Conservation (phyloP, 2,888 invertebrate genomes). For the Tillus elongatus region DNA sequence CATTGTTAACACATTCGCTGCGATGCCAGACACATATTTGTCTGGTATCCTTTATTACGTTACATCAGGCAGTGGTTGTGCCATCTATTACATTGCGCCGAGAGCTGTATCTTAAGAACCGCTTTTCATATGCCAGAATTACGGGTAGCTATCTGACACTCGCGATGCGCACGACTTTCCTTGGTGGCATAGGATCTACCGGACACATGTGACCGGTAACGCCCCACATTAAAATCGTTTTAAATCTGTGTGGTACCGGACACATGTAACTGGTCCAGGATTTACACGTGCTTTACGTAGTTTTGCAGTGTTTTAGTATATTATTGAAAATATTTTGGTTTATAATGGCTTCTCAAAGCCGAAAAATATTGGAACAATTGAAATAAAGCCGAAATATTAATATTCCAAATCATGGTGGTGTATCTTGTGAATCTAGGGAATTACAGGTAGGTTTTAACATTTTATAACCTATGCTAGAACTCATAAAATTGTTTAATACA, state of each 20-base stretch:
- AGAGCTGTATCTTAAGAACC: slow-evolving; percentile 3
- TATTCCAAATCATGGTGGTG: too few relatives aligned
- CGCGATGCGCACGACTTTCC: background rate
- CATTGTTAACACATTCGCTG: slow-evolving; percentile 1
- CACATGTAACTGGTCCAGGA: slow-evolving; percentile 1
- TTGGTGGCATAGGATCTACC: background rate
- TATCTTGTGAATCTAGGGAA: too few relatives aligned
- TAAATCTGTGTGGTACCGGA: slow-evolving; percentile 2
- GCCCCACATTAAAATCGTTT: slow-evolving; percentile 1
- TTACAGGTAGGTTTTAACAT: too few relatives aligned
- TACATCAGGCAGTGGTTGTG: slow-evolving; percentile 2
- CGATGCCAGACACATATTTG: slow-evolving; percentile 4
- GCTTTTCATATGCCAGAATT: slow-evolving; percentile 3
- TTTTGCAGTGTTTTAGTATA: slow-evolving; percentile 1
- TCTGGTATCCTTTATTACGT: slow-evolving; percentile 2
- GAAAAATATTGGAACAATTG: too few relatives aligned
- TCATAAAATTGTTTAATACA: too few relatives aligned
- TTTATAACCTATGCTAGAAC: too few relatives aligned
- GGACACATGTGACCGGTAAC: slow-evolving; percentile 4
- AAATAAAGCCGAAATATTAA: too few relatives aligned
- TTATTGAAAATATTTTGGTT: too few relatives aligned
- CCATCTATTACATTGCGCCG: slow-evolving; percentile 4
- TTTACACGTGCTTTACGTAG: slow-evolving; percentile 2
- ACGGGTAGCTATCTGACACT: slow-evolving; percentile 3
- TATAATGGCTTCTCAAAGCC: slow-evolving; percentile 2